These are phyloP conservation scores for Anseranas semipalmata DNA, from an alignment of 2,113 vertebrate species.

Conservation along the genomic window DNA sequence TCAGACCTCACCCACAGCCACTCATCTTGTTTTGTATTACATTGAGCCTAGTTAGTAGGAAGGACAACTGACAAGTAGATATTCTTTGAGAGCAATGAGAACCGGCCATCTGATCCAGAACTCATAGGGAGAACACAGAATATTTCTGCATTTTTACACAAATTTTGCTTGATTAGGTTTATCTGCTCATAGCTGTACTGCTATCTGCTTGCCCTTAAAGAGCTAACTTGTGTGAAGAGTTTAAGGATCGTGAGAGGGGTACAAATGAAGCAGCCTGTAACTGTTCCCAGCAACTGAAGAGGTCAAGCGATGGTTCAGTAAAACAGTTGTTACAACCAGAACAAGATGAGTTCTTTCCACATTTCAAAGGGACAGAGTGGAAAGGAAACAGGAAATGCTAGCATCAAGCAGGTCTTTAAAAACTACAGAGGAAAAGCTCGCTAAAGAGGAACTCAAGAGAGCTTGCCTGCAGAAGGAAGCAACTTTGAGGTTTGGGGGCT, in stretches of 20 bases:
- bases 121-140: neutral
- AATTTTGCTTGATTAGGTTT: neutral
- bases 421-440: neutral
- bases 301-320: neutral
- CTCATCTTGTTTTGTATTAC: neutral
- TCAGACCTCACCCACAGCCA: neutral
- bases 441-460: neutral
- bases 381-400: neutral
- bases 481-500: neutral
- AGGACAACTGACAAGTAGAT: neutral
- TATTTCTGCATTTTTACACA: neutral
- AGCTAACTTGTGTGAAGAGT: neutral
- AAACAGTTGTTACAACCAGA: neutral
- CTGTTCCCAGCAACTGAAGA: neutral
- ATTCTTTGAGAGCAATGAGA: neutral
- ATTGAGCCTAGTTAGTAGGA: neutral
- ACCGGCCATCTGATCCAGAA: neutral
- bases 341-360: fast-evolving
- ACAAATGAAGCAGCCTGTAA: neutral
- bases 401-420: neutral
- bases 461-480: neutral
- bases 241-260: neutral
- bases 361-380: neutral
- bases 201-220: neutral
- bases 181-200: neutral